Base-by-base conservation (phyloP, 2,113 vertebrate genomes). In the Apaloderma vittatum region DNA sequence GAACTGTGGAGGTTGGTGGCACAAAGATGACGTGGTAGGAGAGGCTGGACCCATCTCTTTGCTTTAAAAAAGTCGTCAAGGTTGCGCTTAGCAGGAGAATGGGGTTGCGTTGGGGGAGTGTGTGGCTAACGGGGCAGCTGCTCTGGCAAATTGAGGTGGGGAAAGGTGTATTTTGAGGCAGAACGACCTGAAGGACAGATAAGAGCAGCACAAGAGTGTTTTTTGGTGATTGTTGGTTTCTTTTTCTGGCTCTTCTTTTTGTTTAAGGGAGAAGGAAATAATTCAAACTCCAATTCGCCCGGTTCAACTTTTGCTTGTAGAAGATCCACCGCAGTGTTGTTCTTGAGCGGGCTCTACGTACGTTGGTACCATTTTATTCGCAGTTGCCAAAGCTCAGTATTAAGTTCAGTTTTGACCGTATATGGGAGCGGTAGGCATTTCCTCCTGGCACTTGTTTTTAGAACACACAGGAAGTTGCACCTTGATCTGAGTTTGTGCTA, bases 391-490 rank as follows among this genome's bases (percentile, higher is more conserved):
- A 65, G 61, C 77, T 54, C 1, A 1, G 13, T 9, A 0, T 73
- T 46, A n/a, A 76, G 78, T 86, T 97, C 79, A 81, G 82, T 91
- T 94, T 89, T 95, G 80, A 5, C 97, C 95, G 34, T 95, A 87
- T 94, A 91, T 63, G 96, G 95, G 92, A 29, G 79, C 6, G 3
- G 52, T 37, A 75, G 88, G 95, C 94, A 81, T 95, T 97, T 97
- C 97, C 96, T 97, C 73, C 68, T 78, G 79, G 27, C 63, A 43
- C 90, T 95, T 95, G 89, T 91, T 95, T 95, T 93, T 94, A 48
- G 93, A 93, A 68, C 21, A 10, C 43, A 2, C 79, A 95, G 96
- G 96, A 97, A 96, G 36, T 78, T 92, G 94, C 83, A 96, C 96
- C 97, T 97, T 96, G 94, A 21, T 80, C 86, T 37, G 70, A 9